Evolutionary conservation across 2,797 vertebrate species (phyloP), one percentile per base, ranked within the genome.

Genomic region (Eulemur coronatus): DNA sequence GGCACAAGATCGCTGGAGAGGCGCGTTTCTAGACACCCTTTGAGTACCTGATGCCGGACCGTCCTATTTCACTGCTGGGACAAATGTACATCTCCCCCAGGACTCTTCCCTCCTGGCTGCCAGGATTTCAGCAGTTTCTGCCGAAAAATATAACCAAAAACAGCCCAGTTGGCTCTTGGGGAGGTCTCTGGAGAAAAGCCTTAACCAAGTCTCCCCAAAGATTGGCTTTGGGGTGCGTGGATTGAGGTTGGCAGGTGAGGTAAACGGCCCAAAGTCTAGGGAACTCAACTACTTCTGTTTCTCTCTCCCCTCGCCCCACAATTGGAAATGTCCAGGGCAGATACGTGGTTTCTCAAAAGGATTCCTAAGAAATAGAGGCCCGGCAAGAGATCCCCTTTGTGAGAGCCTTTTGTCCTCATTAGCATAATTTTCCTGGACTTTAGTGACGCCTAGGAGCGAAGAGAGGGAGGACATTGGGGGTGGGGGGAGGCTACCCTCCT

Each of bases 401-500:
- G 98, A 98, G 98, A 94, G 96, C 98, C 98, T 97, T 98, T 98
- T 98, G 98, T 98, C 98, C 99, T 99, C 98, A 99, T 99, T 99
- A 99, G 99, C 99, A 99, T 99, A 99, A 99, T 99, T 99, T 99
- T 99, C 99, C 99, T 99, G 99, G 99, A 99, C 99, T 99, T 99
- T 98, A 98, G 99, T 99, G 99, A 99, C 99, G 99, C 99, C 99
- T 96, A 98, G 99, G 99, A 99, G 99, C 98, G 98, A 98, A 99
- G 98, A 96, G 96, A 99, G 99, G 99, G 99, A 99, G 99, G 99
- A 88, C 63, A 65, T 11, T 55, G 75, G 72, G 92, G 87, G 76
- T n/a, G 89, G 95, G 93, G 97, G 89, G 87, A 91, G 63, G 94
- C 98, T 98, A 98, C 98, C 98, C 98, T 98, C 98, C 91, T 94